Conservation (phyloP, 92 coral and sea anemone genomes). For the Nematostella vectensis region DNA sequence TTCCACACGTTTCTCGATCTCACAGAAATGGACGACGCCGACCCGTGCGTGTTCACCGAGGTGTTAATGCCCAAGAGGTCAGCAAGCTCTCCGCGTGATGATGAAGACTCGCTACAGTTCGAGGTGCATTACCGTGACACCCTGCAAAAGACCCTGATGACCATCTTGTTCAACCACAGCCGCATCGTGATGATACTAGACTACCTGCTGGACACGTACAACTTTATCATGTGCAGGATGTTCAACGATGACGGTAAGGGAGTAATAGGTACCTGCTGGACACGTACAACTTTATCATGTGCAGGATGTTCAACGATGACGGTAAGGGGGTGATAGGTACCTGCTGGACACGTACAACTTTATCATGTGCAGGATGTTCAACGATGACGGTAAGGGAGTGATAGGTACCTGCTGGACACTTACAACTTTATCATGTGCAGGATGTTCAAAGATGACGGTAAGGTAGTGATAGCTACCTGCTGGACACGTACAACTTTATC, state of each 20-base stretch:
- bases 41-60: constrained; percentile 72
- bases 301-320: no score
- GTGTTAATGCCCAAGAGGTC: constrained; percentile 63
- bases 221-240: constrained; percentile 94
- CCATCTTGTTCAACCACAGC: constrained; percentile 86
- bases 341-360: no score
- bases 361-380: no score
- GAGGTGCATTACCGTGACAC: constrained; percentile 95
- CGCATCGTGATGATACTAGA: constrained; percentile 87
- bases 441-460: constrained; percentile 69
- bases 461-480: no score
- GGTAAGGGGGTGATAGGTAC: no score
- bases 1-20: neutral
- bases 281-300: no score
- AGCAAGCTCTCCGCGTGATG: constrained; percentile 27
- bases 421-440: constrained; percentile 93
- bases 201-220: constrained; percentile 80
- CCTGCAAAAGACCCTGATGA: constrained; percentile 60
- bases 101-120: constrained; percentile 65
- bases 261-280: no score
- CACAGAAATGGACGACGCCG: constrained; percentile 54
- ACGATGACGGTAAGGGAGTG: no score
- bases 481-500: no score
- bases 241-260: constrained; percentile 51
- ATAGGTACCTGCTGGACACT: constrained; percentile 72